Base-by-base conservation (phyloP, 2,113 vertebrate genomes). In the Halcyon malimbica region DNA sequence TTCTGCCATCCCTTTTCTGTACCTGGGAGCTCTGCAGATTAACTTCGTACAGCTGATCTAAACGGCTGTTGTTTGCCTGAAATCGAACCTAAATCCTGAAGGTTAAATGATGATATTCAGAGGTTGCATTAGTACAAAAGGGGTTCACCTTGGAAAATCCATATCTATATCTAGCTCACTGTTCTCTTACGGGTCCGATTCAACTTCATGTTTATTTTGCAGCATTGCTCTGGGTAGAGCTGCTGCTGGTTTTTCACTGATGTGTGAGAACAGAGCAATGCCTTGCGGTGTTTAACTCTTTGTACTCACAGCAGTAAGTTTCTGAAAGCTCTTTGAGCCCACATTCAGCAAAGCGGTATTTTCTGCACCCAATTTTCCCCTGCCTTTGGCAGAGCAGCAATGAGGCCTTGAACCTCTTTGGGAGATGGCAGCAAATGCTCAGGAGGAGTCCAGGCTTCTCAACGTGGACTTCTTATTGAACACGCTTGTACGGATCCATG, bases 221-320 rank as follows among this genome's bases (percentile, higher is more conserved):
- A 74, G 69, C 65, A n/a, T 92, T 93, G 80, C 84, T 93, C 64
- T 92, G 93, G 78, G 71, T 93, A 93, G 77, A 91, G 62, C 93
- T 87, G 77, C 88, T 81, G 86, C 92, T 95, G 68, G 8, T 90
- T 93, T 96, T 92, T 94, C 86, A 92, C 73, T 94, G 83, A 89
- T 95, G 69, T 95, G 92, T 84, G 80, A 94, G 94, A 94, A 94
- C 93, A 96, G 94, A 95, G 87, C 67, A 50, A 59, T 93, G 94
- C 89, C 89, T 95, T 67, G 75, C 10, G 7, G 87, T 85, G 70
- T 76, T 97, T 96, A 96, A 96, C 95, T 94, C 89, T 89, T 96
- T 77, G 33, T 37, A 35, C 16, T 76, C 77, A 16, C 69, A 79
- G 62, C 37, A 57, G 6, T 33, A 68, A 85, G 57, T 62, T 84